Conservation (phyloP, 2,113 vertebrate genomes). For the Orientallactaga bullata region DNA sequence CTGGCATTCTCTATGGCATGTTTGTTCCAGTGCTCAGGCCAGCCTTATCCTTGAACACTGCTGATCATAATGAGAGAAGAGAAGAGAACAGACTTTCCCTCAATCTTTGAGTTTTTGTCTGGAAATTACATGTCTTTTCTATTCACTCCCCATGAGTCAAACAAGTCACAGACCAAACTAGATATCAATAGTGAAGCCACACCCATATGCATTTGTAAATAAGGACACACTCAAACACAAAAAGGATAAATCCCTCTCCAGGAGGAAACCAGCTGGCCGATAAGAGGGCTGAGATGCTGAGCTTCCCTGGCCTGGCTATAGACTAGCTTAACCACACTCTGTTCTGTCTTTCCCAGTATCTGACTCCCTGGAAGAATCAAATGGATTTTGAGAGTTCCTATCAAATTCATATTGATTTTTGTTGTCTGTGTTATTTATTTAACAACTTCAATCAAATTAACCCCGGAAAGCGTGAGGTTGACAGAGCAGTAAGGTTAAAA, state of each 20-base stretch:
- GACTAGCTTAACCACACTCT: not conserved
- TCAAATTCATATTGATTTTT: constrained; percentile 16
- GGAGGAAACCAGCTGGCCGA: not conserved
- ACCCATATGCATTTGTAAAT: not conserved
- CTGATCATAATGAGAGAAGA: not conserved
- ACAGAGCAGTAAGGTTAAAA: not conserved
- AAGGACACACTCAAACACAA: not conserved
- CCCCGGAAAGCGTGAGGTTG: not conserved
- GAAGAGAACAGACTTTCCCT: not conserved
- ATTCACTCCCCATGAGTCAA: not conserved
- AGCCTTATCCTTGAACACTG: not conserved
- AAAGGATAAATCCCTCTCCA: not conserved
- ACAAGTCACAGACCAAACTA: not conserved
- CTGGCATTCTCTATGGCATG: not conserved
- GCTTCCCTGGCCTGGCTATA: fast-evolving
- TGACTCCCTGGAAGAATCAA: not conserved
- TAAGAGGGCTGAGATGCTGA: not conserved
- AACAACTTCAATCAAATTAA: not conserved
- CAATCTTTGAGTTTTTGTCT: not conserved
- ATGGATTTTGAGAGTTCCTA: constrained; percentile 2
- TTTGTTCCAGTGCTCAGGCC: not conserved
- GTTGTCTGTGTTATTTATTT: not conserved
- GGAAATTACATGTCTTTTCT: not conserved
- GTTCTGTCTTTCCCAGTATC: not conserved
- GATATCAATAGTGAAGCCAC: not conserved